Percentiles rank a stretch among this genome's conserved stretches.
These are phyloP conservation scores for Lithophane ornitopus DNA, from an alignment of 2,888 invertebrate species.

Conservation along the genomic window DNA sequence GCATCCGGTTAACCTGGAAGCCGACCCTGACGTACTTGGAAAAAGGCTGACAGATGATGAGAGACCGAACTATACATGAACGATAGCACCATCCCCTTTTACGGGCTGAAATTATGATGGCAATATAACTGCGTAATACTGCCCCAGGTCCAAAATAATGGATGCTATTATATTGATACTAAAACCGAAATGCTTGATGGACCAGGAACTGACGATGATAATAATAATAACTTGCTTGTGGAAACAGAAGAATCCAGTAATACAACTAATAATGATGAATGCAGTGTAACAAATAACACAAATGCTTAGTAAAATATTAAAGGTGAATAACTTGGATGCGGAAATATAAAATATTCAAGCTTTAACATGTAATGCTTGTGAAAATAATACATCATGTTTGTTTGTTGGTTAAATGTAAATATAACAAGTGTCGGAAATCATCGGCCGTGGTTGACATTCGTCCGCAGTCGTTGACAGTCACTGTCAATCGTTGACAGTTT, in stretches of 20 bases:
- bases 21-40: too few species aligned
- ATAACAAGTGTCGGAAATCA: background rate
- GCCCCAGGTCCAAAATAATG: background rate
- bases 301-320: conserved; percentile 26
- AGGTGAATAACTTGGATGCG: background rate
- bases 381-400: background rate
- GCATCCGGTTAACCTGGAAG: background rate
- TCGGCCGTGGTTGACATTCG: too few species aligned
- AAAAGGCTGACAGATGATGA: background rate
- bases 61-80: background rate
- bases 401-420: conserved; percentile 29
- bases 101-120: background rate
- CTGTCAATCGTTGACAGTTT: too few species aligned
- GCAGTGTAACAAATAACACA: background rate
- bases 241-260: background rate
- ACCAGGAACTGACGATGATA: background rate
- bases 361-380: background rate
- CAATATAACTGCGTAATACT: background rate
- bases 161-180: background rate
- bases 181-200: conserved; percentile 2
- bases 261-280: conserved; percentile 21
- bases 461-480: background rate
- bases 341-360: background rate
- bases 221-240: conserved; percentile 21
- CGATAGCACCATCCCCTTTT: background rate